Evolutionary conservation across 2,113 vertebrate genomes (phyloP).

Genomic region (Alouatta palliata): DNA sequence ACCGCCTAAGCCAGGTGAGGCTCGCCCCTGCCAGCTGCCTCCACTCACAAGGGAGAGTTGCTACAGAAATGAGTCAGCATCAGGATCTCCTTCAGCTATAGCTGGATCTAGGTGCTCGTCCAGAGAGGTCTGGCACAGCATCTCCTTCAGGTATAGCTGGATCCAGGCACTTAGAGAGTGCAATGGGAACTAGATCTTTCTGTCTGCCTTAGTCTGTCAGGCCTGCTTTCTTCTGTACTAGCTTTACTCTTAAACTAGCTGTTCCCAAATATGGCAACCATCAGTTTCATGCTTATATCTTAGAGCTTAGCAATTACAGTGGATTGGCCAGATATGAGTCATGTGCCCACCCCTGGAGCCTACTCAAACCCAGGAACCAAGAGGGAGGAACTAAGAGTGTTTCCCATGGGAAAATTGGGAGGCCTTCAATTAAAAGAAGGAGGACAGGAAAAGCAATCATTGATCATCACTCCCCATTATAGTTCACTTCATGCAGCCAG

Average conservation of each 20-base stretch:
- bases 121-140: neutral
- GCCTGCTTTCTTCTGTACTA: neutral
- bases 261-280: neutral
- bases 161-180: neutral
- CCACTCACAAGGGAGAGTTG: neutral
- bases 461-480: neutral
- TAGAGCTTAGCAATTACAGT: neutral
- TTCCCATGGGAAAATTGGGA: neutral
- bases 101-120: neutral
- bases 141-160: neutral
- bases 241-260: neutral
- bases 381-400: neutral
- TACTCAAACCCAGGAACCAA: neutral
- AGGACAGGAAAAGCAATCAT: neutral
- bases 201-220: neutral
- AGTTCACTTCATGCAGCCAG: neutral
- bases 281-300: neutral
- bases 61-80: neutral
- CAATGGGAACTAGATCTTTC: neutral
- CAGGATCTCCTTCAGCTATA: neutral
- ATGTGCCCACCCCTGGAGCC: neutral
- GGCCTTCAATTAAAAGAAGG: neutral
- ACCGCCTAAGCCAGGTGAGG: conserved; percentile 88
- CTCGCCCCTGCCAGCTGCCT: neutral
- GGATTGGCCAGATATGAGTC: neutral